These are phyloP conservation scores for Laticauda colubrina DNA, from an alignment of 2,113 vertebrate species.

Conservation along the genomic window DNA sequence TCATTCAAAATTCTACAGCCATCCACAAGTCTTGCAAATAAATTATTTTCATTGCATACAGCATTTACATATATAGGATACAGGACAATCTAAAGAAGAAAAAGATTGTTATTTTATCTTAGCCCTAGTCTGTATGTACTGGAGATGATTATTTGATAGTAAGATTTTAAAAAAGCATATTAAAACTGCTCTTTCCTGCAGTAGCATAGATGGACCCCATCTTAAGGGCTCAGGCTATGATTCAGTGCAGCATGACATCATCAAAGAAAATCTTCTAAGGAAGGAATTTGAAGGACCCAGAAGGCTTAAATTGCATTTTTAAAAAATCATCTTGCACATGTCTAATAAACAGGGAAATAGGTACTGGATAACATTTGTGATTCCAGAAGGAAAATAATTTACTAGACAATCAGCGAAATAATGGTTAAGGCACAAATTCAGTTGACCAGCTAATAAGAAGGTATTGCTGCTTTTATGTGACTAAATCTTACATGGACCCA, in stretches of 20 bases:
- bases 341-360: background rate
- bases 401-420: background rate
- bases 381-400: background rate
- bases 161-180: background rate
- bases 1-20: conserved; percentile 22
- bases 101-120: background rate
- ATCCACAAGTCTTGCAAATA: conserved; percentile 16
- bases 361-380: background rate
- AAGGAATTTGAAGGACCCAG: background rate
- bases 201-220: background rate
- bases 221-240: background rate
- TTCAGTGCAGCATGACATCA: background rate
- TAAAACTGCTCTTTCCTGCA: conserved; percentile 18
- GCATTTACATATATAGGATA: background rate
- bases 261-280: background rate
- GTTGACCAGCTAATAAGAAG: background rate
- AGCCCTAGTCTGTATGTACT: background rate
- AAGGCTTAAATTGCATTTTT: background rate
- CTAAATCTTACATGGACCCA: background rate
- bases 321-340: background rate
- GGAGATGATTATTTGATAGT: conserved; percentile 17
- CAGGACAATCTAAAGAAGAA: background rate
- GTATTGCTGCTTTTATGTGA: background rate
- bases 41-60: conserved; percentile 17
- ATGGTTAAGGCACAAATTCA: background rate